These are phyloP conservation scores for Drosophila albomicans DNA, from an alignment of 1,140 invertebrate species.

Conservation along the genomic window DNA sequence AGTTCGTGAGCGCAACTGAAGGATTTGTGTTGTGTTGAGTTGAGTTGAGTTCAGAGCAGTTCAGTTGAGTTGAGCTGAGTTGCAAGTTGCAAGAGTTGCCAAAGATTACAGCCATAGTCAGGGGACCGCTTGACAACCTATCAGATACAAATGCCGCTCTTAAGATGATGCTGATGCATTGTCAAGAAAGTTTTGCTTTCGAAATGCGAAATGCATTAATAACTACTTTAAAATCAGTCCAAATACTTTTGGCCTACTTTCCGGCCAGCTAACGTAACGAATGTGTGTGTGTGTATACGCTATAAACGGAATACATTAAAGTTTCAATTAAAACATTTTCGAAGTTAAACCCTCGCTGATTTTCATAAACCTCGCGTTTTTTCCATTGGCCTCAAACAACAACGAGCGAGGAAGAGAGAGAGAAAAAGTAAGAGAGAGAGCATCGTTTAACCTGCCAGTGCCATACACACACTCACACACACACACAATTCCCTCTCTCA, in stretches of 20 bases:
- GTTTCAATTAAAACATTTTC: slow-evolving; percentile 1
- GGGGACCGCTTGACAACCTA: slow-evolving; percentile 2
- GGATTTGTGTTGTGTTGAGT: neutral
- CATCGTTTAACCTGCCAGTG: slow-evolving; percentile 37
- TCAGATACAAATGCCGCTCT: slow-evolving; percentile 3
- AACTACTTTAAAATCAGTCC: neutral
- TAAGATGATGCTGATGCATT: neutral
- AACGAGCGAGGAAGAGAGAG: neutral
- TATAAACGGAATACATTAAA: neutral
- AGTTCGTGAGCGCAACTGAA: slow-evolving; percentile 17
- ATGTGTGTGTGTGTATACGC: neutral
- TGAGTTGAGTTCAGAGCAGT: neutral
- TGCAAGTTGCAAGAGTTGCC: neutral
- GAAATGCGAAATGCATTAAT: neutral
- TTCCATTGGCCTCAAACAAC: slow-evolving; percentile 29
- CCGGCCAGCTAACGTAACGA: neutral
- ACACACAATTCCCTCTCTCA: neutral
- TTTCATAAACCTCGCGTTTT: slow-evolving; percentile 19
- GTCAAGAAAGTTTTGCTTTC: neutral
- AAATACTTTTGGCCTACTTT: slow-evolving; percentile 2
- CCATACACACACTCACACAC: slow-evolving; percentile 4
- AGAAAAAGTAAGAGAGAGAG: slow-evolving; percentile 1
- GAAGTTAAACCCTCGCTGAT: neutral
- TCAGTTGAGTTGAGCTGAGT: no score
- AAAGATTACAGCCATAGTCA: neutral